These are phyloP conservation scores for Chelonus insularis DNA, from an alignment of 1,140 invertebrate species.

Conservation along the genomic window DNA sequence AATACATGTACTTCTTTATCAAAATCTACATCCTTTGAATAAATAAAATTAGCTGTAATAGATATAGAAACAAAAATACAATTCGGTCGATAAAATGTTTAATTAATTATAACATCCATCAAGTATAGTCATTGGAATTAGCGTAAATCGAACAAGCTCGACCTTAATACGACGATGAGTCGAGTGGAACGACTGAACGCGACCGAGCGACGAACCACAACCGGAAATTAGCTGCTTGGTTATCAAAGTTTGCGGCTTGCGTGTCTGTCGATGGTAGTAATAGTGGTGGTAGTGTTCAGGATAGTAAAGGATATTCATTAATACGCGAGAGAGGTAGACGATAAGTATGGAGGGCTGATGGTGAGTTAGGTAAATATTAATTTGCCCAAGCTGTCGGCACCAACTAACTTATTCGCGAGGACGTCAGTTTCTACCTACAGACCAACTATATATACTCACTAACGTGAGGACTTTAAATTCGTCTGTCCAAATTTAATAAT, in stretches of 20 bases:
- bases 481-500: slow-evolving; percentile 29
- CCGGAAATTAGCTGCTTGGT: slow-evolving; percentile 60
- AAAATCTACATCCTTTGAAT: too few relatives aligned
- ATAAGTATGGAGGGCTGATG: slow-evolving; percentile 36
- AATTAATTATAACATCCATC: slow-evolving; percentile 37
- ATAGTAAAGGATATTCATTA: slow-evolving; percentile 53
- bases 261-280: slow-evolving; percentile 48
- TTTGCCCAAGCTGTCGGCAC: slow-evolving; percentile 52
- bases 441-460: not conserved
- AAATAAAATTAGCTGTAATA: too few relatives aligned
- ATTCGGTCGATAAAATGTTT: slow-evolving; percentile 32
- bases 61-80: too few relatives aligned
- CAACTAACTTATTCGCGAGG: slow-evolving; percentile 36
- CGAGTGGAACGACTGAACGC: slow-evolving; percentile 43
- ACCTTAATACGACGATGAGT: slow-evolving; percentile 48
- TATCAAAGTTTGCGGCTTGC: slow-evolving; percentile 61
- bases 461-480: not conserved
- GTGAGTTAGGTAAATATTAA: slow-evolving; percentile 58
- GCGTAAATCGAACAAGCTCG: slow-evolving; percentile 40
- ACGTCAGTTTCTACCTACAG: not conserved
- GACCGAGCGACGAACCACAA: slow-evolving; percentile 54
- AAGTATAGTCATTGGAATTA: slow-evolving; percentile 26
- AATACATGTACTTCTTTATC: too few relatives aligned
- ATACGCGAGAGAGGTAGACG: slow-evolving; percentile 50
- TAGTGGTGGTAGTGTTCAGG: slow-evolving; percentile 22